These are phyloP conservation scores for Yponomeuta plumbellus DNA, from an alignment of 2,888 invertebrate genomes.

Conservation along the genomic window DNA sequence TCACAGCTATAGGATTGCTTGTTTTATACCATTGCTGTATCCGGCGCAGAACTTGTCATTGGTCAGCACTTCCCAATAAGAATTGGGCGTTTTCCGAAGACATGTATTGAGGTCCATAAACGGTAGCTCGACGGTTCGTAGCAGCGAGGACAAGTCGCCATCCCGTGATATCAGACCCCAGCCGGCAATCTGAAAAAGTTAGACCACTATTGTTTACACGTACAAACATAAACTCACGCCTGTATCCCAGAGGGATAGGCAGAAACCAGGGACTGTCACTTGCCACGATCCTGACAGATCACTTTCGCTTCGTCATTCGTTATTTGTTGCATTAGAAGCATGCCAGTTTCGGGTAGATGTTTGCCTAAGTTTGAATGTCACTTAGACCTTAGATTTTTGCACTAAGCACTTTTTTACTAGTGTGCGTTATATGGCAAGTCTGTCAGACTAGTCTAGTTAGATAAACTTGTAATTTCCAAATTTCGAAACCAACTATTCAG, in stretches of 20 bases:
- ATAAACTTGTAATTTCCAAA: neutral
- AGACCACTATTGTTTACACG: neutral
- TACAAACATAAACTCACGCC: too few relatives aligned
- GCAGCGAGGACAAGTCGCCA: conserved; percentile 29
- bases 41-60: conserved; percentile 53
- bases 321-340: neutral
- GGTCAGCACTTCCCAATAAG: conserved; percentile 37
- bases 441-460: neutral
- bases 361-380: too few relatives aligned
- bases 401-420: too few relatives aligned
- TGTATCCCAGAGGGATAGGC: too few relatives aligned
- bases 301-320: too few relatives aligned
- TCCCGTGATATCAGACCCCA: conserved; percentile 37
- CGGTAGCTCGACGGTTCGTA: conserved; percentile 37
- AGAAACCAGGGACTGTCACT: too few relatives aligned
- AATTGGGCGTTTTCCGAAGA: conserved; percentile 22
- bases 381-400: neutral
- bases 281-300: too few relatives aligned
- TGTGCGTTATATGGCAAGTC: too few relatives aligned
- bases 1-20: too few relatives aligned
- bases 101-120: conserved; percentile 33
- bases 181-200: conserved; percentile 36
- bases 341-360: too few relatives aligned
- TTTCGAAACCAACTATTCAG: too few relatives aligned
- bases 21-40: conserved; percentile 33